Base-by-base conservation (phyloP, 2,888 invertebrate genomes). In the Lissonota sp. region DNA sequence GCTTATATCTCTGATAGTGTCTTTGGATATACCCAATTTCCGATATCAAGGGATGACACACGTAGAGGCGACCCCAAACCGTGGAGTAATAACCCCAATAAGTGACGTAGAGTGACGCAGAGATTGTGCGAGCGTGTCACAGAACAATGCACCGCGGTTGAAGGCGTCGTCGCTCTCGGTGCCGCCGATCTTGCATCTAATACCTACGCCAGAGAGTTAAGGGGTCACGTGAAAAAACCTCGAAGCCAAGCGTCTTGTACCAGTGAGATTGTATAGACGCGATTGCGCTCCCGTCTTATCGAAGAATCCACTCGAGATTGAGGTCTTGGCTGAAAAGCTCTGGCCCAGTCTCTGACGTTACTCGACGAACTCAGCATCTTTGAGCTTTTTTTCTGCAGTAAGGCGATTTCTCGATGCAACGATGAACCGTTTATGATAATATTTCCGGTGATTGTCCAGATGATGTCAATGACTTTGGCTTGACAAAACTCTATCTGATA, bases 51-150 rank as follows among this genome's bases (percentile, higher is more conserved):
- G 26, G 26, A 26, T 26, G 26, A 26, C 26, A 26, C 26, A 26
- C 26, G 26, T 26, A 26, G 26, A 26, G 26, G 26, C 26, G 26
- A 26, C 26, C 26, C 26, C 26, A 26, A 26, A 26, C 26, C 26
- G 26, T 26, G 26, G 26, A 26, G 26, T 1, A 26, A 26, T 26
- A 26, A 26, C 26, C 26, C 26, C 26, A 26, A n/a, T n/a, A n/a
- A 26, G 37, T 8, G 53, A 3, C 6, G 53, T 26, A 37, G 39
- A 44, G 46, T 39, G 66, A 53, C 51, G 60, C 4, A 26, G 37
- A 63, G 81, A 85, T 84, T 82, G 86, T 80, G 70, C 80, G 83
- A 80, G 81, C 86, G 87, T 87, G 87, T 82, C 84, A 78, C 26
- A 26, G 80, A 83, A 87, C 87, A 87, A 87, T 86, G 81, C 84